Base-by-base conservation (phyloP, 2,888 invertebrate genomes). In the Drosophila melanosoma region DNA sequence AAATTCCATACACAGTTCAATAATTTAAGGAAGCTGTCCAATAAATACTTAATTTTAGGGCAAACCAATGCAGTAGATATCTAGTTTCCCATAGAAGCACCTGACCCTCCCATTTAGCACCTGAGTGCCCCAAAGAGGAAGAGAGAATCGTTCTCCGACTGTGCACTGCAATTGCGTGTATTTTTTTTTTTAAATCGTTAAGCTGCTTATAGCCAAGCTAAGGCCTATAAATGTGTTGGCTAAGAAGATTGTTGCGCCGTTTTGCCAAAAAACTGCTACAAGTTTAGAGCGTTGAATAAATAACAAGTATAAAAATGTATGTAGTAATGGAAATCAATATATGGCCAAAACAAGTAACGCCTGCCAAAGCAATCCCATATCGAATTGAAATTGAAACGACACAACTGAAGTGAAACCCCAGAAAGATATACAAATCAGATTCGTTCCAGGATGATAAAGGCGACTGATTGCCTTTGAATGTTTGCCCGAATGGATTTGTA, bases 351-450 rank as follows among this genome's bases (percentile, higher is more conserved):
- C 61, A 65, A 81, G 67, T 74, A 70, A 60, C 48, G 72, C 57
- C 74, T 59, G 53, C 60, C 51, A 66, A 72, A 69, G 29, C 69
- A 87, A 87, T 76, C 82, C 60, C 70, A 77, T 72, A 81, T 79
- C 60, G 72, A 84, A 81, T 74, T 72, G 82, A 87, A 84, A 87
- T 82, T 76, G 81, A 87, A 76, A 52, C 71, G 70, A 29, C 59
- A 40, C 33, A 62, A 12, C 8, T 11, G 7, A 38, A 70, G 59
- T 45, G 52, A 49, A 49, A 56, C 45, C 52, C 45, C 26, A n/a
- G 54, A 62, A 35, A 59, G 36, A 62, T 57, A 66, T 52, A 67
- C 64, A 62, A 64, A 62, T 42, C 57, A 62, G 53, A 60, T 20
- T 58, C 49, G 38, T 48, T 35, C 35, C 17, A 26, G 57, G 54